A percentile compares a stretch with the other conserved stretches of the same genome.
These are phyloP conservation scores for Drosophila ercepeae DNA, from an alignment of 1,140 invertebrate species.

Conservation along the genomic window DNA sequence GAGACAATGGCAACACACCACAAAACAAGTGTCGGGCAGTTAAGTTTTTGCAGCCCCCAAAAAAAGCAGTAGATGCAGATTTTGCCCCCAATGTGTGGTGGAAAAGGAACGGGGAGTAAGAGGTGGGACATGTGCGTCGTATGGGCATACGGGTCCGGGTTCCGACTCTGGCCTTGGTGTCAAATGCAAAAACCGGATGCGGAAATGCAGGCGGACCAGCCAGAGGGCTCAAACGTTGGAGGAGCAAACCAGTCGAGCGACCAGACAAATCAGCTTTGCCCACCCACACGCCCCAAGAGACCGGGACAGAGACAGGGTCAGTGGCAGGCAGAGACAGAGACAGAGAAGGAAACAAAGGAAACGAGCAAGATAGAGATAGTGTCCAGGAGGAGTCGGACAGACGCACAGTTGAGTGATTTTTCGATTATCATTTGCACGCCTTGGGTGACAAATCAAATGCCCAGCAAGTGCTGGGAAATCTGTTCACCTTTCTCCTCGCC, in stretches of 20 bases:
- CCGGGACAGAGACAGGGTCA: slow-evolving; percentile 1
- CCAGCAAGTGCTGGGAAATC: slow-evolving; percentile 68
- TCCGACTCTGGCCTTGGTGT: slow-evolving; percentile 52
- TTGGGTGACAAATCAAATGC: slow-evolving; percentile 81
- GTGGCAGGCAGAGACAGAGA: slow-evolving; percentile 9
- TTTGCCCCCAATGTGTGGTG: slow-evolving; percentile 8
- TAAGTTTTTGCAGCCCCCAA: slow-evolving; percentile 64
- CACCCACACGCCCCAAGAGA: slow-evolving; percentile 24
- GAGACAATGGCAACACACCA: slow-evolving; percentile 73
- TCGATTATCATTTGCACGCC: slow-evolving; percentile 81
- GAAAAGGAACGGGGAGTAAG: too few relatives aligned
- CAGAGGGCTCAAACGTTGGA: slow-evolving; percentile 41
- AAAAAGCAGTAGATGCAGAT: slow-evolving; percentile 32
- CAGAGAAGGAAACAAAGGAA: not conserved
- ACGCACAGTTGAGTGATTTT: slow-evolving; percentile 80
- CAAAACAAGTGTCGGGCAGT: slow-evolving; percentile 78
- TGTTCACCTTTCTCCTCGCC: slow-evolving; percentile 19
- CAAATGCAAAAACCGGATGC: slow-evolving; percentile 80
- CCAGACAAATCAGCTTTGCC: slow-evolving; percentile 77
- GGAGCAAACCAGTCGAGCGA: slow-evolving; percentile 70
- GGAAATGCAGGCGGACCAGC: slow-evolving; percentile 69
- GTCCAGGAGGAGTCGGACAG: slow-evolving; percentile 20
- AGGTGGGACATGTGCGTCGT: slow-evolving; percentile 14
- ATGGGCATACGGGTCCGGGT: slow-evolving; percentile 1
- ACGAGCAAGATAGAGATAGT: not conserved